A percentile compares a stretch with the other conserved stretches of the same genome.
Evolutionary conservation across 2,888 invertebrate genomes (phyloP).

Genomic region (Melinopterus prodromus): DNA sequence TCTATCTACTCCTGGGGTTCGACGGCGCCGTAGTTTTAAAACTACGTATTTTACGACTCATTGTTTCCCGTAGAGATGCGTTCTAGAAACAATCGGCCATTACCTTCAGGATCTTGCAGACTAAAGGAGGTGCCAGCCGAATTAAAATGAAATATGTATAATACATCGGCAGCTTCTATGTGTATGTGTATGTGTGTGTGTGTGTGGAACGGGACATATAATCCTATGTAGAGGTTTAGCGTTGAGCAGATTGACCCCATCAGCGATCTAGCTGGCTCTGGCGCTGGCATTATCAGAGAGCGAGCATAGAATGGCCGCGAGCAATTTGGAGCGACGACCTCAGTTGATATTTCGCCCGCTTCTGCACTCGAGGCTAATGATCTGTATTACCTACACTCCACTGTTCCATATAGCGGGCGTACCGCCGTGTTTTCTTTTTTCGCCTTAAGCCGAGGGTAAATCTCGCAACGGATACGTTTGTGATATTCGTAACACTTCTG

Average conservation of each 20-base stretch:
- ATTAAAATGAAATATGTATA: background rate
- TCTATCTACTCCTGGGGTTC: too few species aligned
- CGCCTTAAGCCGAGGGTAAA: background rate
- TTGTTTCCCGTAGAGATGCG: too few species aligned
- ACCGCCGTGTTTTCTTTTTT: background rate
- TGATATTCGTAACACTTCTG: background rate
- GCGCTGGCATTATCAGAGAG: background rate
- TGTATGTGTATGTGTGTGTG: background rate
- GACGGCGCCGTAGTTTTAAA: too few species aligned
- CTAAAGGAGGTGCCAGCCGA: too few species aligned
- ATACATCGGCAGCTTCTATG: background rate
- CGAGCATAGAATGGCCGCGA: constrained; percentile 18
- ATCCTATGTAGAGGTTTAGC: background rate
- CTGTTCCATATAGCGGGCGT: background rate
- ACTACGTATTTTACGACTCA: too few species aligned
- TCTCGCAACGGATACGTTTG: background rate
- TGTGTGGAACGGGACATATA: constrained; percentile 7
- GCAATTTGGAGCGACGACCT: constrained; percentile 22
- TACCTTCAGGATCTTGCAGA: too few species aligned
- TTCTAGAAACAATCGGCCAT: too few species aligned
- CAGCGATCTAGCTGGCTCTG: background rate
- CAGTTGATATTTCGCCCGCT: constrained; percentile 20
- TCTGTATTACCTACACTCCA: background rate
- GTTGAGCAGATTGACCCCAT: background rate
- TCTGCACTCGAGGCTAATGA: constrained; percentile 17